phyloP scores from a whole-genome alignment of 1,140 invertebrate species.

The Drosophila burlai region DNA sequence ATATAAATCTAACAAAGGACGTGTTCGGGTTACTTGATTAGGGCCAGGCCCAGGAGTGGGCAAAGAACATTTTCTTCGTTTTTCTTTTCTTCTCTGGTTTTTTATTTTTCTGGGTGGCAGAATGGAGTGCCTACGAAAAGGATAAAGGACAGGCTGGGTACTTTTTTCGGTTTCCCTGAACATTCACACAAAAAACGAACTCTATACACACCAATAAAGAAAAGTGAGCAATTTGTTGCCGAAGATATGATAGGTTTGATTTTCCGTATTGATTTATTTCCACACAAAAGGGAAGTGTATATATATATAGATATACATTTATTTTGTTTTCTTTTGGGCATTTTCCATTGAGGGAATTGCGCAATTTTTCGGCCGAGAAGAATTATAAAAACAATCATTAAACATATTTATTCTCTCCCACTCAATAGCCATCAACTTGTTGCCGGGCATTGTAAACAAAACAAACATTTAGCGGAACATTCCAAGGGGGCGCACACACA shows the following conservation, averaged over 20 bases:
- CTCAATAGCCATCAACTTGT: constrained; percentile 73
- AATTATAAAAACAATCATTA: constrained; percentile 81
- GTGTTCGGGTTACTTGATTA: constrained; percentile 83
- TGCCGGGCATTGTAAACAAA: constrained; percentile 72
- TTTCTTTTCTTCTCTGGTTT: background rate
- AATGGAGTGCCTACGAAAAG: constrained; percentile 26
- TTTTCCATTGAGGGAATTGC: constrained; percentile 60
- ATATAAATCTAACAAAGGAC: constrained; percentile 83
- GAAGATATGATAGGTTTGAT: constrained; percentile 36
- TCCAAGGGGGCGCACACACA: constrained; percentile 40
- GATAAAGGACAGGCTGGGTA: constrained; percentile 34
- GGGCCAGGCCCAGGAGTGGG: constrained; percentile 63
- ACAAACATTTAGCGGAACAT: constrained; percentile 56
- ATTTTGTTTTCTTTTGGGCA: constrained; percentile 43
- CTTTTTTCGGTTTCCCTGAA: constrained; percentile 70
- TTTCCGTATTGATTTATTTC: constrained; percentile 70
- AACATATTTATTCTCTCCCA: constrained; percentile 59
- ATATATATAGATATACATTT: constrained; percentile 33
- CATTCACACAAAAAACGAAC: constrained; percentile 55
- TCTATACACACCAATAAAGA: constrained; percentile 57
- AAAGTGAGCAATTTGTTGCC: constrained; percentile 76
- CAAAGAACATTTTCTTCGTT: constrained; percentile 30
- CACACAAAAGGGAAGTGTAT: constrained; percentile 55
- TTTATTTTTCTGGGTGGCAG: constrained; percentile 2
- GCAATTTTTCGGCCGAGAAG: constrained; percentile 55